Evolutionary conservation across 2,113 vertebrate species (phyloP), one percentile per base, ranked within the genome.

Genomic region (Chiloscyllium plagiosum): DNA sequence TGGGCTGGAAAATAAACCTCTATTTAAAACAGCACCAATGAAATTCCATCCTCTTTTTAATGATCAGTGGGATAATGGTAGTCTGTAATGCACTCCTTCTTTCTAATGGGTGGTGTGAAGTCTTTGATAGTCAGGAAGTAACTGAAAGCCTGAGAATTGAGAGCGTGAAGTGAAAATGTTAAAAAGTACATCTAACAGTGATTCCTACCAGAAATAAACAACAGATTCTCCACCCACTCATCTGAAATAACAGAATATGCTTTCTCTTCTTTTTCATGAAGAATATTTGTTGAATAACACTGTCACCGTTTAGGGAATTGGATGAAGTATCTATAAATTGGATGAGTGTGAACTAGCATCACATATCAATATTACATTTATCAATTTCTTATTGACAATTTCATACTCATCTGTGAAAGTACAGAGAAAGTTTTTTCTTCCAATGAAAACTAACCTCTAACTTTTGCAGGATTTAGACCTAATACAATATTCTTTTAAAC

Each of bases 61-160:
- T 83, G 78, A 83, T 83, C n/a, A 83, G 78, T 83, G n/a, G 78
- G 78, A 13, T 17, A 83, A 42, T 83, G n/a, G n/a, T 17, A 42
- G n/a, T 3, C n/a, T 42, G 78, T 83, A 37, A 83, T 24, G 69
- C 2, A 22, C 33, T 42, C 78, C 15, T n/a, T 19, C 78, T 83
- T 83, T 83, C 80, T 37, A 47, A 22, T 22, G 78, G 37, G 4
- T 83, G 80, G 17, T 42, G 37, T 47, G 37, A 83, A 83, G 17
- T 42, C 80, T 47, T 83, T 83, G 80, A 83, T 42, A 83, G 80
- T 83, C 80, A 83, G 80, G 80, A 83, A 83, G 80, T 83, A 83
- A 83, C 80, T 47, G 80, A 83, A 37, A 19, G 78, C n/a, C 78
- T 83, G 78, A 42, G 80, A 83, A 22, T 83, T 83, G 80, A 42